These are phyloP conservation scores for Eumeta japonica DNA, from an alignment of 1,140 invertebrate species.

Conservation along the genomic window DNA sequence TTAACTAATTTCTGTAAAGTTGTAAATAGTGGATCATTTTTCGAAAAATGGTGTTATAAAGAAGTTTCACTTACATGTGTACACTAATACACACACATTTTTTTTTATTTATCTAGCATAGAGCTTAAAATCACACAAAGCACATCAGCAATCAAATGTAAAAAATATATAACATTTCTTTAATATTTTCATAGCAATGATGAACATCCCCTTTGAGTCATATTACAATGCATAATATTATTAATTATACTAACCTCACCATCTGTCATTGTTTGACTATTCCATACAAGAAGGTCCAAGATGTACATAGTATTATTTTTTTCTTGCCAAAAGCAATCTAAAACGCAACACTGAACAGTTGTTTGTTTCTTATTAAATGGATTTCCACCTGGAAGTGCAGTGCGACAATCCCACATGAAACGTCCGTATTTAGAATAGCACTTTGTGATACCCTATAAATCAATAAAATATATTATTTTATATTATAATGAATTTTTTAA, in stretches of 20 bases:
- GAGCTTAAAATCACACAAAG: slow-evolving; percentile 1
- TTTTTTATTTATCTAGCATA: too few species aligned
- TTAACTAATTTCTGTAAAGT: too few species aligned
- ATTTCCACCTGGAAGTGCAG: slow-evolving; percentile 75
- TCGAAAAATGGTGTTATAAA: too few species aligned
- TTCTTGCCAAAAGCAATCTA: slow-evolving; percentile 80
- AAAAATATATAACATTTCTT: too few species aligned
- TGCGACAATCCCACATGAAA: slow-evolving; percentile 60
- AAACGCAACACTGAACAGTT: slow-evolving; percentile 58
- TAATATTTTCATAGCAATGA: too few species aligned
- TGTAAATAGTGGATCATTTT: too few species aligned
- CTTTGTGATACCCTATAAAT: slow-evolving; percentile 69
- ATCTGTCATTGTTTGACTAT: slow-evolving; percentile 69
- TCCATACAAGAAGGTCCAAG: slow-evolving; percentile 83
- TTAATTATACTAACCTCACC: slow-evolving; percentile 81
- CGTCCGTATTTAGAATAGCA: slow-evolving; percentile 71
- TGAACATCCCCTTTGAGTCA: not conserved
- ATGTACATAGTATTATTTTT: slow-evolving; percentile 68
- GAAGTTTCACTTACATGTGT: too few species aligned
- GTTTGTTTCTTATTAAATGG: slow-evolving; percentile 25
- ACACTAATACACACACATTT: too few species aligned
- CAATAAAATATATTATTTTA: slow-evolving; percentile 8
- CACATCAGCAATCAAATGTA: slow-evolving; percentile 1
- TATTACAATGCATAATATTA: slow-evolving; percentile 2
- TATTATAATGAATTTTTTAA: too few species aligned